Percentiles rank a stretch among this genome's conserved stretches.
These are phyloP conservation scores for Palythoa heliodiscus DNA, from an alignment of 92 coral and sea anemone genomes.

Conservation along the genomic window DNA sequence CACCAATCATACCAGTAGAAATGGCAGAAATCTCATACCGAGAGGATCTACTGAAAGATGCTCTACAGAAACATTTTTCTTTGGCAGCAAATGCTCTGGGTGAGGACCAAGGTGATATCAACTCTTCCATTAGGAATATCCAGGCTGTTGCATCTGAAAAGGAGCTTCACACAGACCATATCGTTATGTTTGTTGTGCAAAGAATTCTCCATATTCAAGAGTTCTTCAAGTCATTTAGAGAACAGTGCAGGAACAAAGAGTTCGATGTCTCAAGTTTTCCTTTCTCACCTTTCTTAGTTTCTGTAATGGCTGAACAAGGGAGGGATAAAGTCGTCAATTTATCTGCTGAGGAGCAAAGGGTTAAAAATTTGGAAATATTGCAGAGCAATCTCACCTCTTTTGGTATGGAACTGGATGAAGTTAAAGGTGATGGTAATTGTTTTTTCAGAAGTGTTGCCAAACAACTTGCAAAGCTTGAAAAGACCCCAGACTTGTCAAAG, in stretches of 20 bases:
- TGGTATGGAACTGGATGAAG: conserved; percentile 58
- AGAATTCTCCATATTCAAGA: conserved; percentile 75
- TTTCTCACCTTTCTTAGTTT: conserved; percentile 31
- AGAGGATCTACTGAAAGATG: conserved; percentile 23
- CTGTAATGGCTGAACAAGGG: conserved; percentile 49
- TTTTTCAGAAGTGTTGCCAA: conserved; percentile 56
- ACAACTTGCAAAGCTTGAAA: conserved; percentile 49
- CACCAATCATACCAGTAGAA: conserved; percentile 59
- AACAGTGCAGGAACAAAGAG: conserved; percentile 63
- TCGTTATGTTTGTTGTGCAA: conserved; percentile 59
- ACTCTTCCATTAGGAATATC: conserved; percentile 8
- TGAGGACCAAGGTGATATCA: neutral
- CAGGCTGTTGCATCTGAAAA: conserved; percentile 49
- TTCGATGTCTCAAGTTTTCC: conserved; percentile 55
- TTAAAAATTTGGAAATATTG: conserved; percentile 46
- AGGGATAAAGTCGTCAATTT: conserved; percentile 28
- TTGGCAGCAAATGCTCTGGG: conserved; percentile 13
- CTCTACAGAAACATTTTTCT: conserved; percentile 35
- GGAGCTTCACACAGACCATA: conserved; percentile 48
- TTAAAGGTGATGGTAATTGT: conserved; percentile 66
- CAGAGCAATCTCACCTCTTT: conserved; percentile 58
- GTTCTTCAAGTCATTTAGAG: conserved; percentile 48
- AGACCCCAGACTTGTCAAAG: conserved; percentile 29
- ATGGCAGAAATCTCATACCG: conserved; percentile 40
- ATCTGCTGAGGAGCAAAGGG: conserved; percentile 19